Percentiles rank a stretch among this genome's conserved stretches.
Evolutionary conservation across 2,113 vertebrate genomes (phyloP).

Genomic region (Hemiprocne comata): DNA sequence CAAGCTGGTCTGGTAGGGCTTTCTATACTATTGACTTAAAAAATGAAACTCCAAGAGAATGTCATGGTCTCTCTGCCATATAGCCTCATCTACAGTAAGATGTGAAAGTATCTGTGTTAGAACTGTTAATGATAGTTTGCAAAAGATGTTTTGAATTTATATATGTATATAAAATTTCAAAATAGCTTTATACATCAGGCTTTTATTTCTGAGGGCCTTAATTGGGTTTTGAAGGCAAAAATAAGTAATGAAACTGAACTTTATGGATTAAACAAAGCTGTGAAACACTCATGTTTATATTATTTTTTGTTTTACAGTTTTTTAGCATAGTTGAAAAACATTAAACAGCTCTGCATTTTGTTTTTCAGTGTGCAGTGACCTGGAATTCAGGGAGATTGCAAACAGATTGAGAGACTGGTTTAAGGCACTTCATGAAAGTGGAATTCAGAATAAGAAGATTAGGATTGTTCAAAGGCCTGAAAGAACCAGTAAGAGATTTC

Average conservation of each 20-base stretch:
- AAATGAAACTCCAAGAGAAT: background rate
- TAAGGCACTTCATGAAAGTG: slow-evolving; percentile 91
- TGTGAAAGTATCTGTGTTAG: background rate
- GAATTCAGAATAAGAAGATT: slow-evolving; percentile 86
- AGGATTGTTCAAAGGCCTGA: slow-evolving; percentile 85
- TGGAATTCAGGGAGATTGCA: slow-evolving; percentile 90
- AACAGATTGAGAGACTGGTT: slow-evolving; percentile 93
- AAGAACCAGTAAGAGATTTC: slow-evolving; percentile 86
- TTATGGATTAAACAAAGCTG: background rate
- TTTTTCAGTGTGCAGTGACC: slow-evolving; percentile 86
- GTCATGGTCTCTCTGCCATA: background rate
- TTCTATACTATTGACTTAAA: background rate
- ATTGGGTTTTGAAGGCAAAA: background rate
- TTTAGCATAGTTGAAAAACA: background rate
- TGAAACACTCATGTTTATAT: background rate
- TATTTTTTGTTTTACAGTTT: background rate
- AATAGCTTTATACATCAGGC: background rate
- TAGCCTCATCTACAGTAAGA: background rate
- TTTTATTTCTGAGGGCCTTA: background rate
- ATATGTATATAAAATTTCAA: background rate
- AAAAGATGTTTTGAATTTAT: background rate
- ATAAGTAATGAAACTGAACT: background rate
- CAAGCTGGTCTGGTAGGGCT: background rate
- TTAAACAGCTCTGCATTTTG: slow-evolving; percentile 25
- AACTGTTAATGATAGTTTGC: background rate